Conservation (phyloP, 2,797 vertebrate genomes). For the Alosa sapidissima region DNA sequence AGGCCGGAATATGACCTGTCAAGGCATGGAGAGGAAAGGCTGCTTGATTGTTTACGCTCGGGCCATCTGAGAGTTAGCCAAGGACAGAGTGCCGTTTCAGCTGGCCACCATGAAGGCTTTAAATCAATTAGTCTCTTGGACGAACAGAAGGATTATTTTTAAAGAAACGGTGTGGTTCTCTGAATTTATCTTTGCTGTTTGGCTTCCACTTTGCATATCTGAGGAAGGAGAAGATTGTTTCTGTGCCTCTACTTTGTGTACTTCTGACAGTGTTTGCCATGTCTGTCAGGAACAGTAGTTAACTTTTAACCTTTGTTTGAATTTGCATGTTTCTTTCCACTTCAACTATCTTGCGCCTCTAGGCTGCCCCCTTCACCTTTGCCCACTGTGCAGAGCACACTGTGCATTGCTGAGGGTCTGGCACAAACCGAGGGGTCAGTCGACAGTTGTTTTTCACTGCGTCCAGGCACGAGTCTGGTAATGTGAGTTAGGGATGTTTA, state of each 20-base stretch:
- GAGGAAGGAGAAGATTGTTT: background rate
- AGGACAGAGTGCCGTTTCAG: slow-evolving; percentile 40
- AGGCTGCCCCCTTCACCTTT: background rate
- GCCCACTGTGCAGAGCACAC: background rate
- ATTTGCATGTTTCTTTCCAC: background rate
- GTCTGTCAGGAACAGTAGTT: background rate
- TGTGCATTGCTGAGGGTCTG: background rate
- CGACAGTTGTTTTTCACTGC: slow-evolving; percentile 31
- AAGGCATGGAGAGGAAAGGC: slow-evolving; percentile 38
- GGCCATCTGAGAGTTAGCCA: slow-evolving; percentile 37
- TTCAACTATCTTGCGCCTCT: background rate
- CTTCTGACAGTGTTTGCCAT: background rate
- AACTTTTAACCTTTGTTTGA: background rate
- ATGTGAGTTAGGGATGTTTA: slow-evolving; percentile 40
- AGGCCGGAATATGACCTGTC: slow-evolving; percentile 26
- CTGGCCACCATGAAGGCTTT: slow-evolving; percentile 35
- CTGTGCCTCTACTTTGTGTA: background rate
- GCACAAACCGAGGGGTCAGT: background rate
- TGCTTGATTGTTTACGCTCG: slow-evolving; percentile 39
- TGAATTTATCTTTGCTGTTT: slow-evolving; percentile 11
- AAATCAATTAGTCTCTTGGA: slow-evolving; percentile 42
- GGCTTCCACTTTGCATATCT: background rate
- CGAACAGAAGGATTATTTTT: background rate
- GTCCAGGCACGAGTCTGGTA: slow-evolving; percentile 37
- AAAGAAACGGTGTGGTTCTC: background rate